A percentile compares a stretch with the other conserved stretches of the same genome.
phyloP scores from a whole-genome alignment of 1,140 invertebrate species.

The Lepidostoma basale region DNA sequence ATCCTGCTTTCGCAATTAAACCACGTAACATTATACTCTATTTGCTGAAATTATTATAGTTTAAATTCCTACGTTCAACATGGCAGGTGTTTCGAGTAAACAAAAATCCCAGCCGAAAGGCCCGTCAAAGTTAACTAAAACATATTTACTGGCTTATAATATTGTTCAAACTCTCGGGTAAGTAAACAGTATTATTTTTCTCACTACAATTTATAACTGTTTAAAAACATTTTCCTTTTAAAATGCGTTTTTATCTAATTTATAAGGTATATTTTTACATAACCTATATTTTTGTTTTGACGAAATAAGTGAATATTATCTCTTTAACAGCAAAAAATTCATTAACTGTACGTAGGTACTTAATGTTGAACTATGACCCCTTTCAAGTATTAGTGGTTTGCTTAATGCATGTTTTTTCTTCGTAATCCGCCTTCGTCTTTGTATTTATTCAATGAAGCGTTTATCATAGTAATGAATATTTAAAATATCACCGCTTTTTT shows the following conservation, averaged over 20 bases:
- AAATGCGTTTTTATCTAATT: background rate
- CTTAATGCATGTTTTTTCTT: no score
- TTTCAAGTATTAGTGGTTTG: no score
- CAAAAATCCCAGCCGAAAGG: constrained; percentile 11
- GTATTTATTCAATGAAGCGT: no score
- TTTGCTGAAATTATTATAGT: no score
- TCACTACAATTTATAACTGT: no score
- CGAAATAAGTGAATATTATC: background rate
- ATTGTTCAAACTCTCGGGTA: constrained; percentile 61
- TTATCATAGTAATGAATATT: no score
- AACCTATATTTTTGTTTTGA: background rate
- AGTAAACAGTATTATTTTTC: constrained; percentile 44
- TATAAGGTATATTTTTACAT: background rate
- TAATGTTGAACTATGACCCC: background rate
- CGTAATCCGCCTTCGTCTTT: no score
- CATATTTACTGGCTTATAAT: constrained; percentile 65
- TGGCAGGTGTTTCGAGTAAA: constrained; percentile 29
- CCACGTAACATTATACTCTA: no score
- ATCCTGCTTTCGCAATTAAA: no score
- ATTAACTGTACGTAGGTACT: background rate
- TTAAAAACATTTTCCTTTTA: no score
- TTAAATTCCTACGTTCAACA: no score
- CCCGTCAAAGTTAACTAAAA: constrained; percentile 52
- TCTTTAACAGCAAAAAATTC: background rate
- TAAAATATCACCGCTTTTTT: no score